Base-by-base conservation (phyloP, 1,140 invertebrate genomes). In the Ceratina australensis region DNA sequence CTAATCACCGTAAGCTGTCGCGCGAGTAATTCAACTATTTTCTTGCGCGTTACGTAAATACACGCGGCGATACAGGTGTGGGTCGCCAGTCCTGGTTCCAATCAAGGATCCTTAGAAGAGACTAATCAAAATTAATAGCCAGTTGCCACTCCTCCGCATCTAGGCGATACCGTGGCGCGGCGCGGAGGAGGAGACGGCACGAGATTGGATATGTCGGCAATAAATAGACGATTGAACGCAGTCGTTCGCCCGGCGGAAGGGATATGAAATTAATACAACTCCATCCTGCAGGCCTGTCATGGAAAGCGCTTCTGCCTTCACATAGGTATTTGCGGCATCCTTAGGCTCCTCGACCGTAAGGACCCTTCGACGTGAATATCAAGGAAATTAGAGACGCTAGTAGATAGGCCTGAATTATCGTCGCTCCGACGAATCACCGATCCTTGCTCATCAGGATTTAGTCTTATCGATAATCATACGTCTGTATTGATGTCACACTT, bases 231-330 rank as follows among this genome's bases (percentile, higher is more conserved):
- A 90, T 90, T 86, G 88, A 90, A 80, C 78, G 76, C 33, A 78
- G 75, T 60, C 76, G 26, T 75, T 72, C 64, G 69, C 59, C 83
- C 84, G 83, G 66, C 87, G 87, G 82, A 87, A 87, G 88, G 89
- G 85, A 90, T 91, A 91, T 90, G 89, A 91, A 90, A 91, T 91
- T 90, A 90, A 91, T 91, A 88, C 88, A 85, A 84, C 80, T 83
- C 85, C 69, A 83, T 84, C 80, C 73, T 81, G 65, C 80, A 82
- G 80, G 68, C 52, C 83, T 86, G 77, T 75, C 77, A 78, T 81
- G 64, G 72, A 75, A 83, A 81, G 83, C 84, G 84, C 79, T 80
- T 82, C 81, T 86, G 79, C 65, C 80, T 82, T 79, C 71, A 66
- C 82, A 69, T 83, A 87, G 89, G 84, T 86, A 92, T 91, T 90